Conservation (phyloP, 1,140 invertebrate species). For the Artemia franciscana region DNA sequence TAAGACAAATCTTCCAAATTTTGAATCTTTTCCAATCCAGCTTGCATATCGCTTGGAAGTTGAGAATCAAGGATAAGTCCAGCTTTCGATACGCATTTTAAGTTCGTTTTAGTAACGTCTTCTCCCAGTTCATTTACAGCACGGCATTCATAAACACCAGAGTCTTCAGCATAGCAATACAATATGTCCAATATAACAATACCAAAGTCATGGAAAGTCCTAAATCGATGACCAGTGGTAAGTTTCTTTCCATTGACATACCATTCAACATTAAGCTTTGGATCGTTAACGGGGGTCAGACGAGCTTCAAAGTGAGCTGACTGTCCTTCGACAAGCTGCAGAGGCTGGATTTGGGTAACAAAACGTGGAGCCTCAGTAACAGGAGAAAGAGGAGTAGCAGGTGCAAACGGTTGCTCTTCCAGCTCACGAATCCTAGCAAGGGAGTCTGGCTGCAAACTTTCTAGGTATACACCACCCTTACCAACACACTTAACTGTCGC, state of each 20-base stretch:
- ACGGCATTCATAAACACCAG: constrained; percentile 71
- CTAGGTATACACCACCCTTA: constrained; percentile 67
- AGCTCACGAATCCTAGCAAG: constrained; percentile 68
- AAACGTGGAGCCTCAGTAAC: constrained; percentile 60
- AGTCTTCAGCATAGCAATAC: constrained; percentile 91
- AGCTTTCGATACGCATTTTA: constrained; percentile 68
- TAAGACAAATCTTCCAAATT: constrained; percentile 66
- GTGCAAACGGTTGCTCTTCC: constrained; percentile 36
- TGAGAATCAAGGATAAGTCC: constrained; percentile 85
- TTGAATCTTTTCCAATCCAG: constrained; percentile 71
- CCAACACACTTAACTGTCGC: constrained; percentile 58
- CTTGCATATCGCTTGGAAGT: constrained; percentile 79
- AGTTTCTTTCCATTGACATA: constrained; percentile 79
- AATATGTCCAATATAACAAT: constrained; percentile 88
- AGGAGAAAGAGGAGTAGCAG: constrained; percentile 32
- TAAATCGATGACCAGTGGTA: constrained; percentile 72
- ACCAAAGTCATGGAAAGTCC: constrained; percentile 87
- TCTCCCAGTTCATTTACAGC: constrained; percentile 77
- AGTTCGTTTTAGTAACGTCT: constrained; percentile 55
- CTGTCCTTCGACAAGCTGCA: constrained; percentile 67
- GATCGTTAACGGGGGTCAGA: constrained; percentile 70
- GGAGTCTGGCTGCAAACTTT: constrained; percentile 82
- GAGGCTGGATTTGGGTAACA: constrained; percentile 57
- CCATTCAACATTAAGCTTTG: constrained; percentile 77
- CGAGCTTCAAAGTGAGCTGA: constrained; percentile 76